These are phyloP conservation scores for Tigriopus californicus DNA, from an alignment of 2,888 invertebrate species.

Conservation along the genomic window DNA sequence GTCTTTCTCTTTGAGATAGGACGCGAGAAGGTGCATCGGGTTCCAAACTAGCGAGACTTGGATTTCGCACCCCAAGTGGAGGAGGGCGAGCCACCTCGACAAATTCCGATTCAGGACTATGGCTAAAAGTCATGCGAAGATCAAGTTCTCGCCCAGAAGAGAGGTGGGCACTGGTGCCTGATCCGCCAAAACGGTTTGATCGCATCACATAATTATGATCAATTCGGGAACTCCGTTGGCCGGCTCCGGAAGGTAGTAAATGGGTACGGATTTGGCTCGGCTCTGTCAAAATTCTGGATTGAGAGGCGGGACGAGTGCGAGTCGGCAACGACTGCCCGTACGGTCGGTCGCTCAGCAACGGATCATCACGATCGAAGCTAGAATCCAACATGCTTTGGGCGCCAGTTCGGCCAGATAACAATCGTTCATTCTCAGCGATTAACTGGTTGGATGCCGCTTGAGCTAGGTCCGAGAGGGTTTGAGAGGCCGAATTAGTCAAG, in stretches of 20 bases:
- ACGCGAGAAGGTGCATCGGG: too few species aligned
- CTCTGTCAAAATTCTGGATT: too few species aligned
- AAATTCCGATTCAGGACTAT: slow-evolving; percentile 13
- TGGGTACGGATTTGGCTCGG: too few species aligned
- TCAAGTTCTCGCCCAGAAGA: not conserved
- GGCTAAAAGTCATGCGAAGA: not conserved
- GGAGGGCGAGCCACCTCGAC: not conserved
- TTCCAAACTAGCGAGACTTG: too few species aligned
- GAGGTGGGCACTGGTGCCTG: too few species aligned
- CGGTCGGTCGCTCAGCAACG: not conserved
- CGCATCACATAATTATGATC: not conserved
- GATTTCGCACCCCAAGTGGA: too few species aligned
- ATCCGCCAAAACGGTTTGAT: not conserved
- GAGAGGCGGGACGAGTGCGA: too few species aligned
- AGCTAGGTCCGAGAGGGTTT: slow-evolving; percentile 10
- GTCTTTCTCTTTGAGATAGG: too few species aligned
- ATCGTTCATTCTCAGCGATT: slow-evolving; percentile 2
- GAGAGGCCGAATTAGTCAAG: slow-evolving; percentile 3
- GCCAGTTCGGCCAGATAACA: not conserved
- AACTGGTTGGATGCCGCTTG: slow-evolving; percentile 10
- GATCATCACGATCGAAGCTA: not conserved
- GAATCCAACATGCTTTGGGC: not conserved
- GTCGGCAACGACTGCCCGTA: not conserved
- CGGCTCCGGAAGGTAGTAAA: too few species aligned
- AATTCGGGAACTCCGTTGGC: too few species aligned